phyloP scores from a whole-genome alignment of 2,888 invertebrate species.

The Leptinotarsa tumamoca region DNA sequence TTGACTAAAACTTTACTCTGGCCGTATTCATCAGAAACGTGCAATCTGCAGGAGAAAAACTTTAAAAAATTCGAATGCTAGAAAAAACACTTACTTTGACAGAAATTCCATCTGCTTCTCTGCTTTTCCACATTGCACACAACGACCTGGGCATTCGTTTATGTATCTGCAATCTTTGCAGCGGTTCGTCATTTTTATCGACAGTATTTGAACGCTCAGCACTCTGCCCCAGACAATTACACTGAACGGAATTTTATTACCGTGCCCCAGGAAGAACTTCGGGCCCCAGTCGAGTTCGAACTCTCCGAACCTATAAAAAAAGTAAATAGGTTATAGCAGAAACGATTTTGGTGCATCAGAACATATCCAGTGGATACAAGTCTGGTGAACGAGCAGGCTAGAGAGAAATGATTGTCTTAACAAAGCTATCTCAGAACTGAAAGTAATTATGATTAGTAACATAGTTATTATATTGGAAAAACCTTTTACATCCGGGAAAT shows the following conservation, averaged over 20 bases:
- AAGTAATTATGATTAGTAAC: no score
- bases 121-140: slow-evolving; percentile 7
- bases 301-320: slow-evolving; percentile 33
- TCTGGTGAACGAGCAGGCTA: no score
- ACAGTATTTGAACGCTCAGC: slow-evolving; percentile 33
- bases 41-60: slow-evolving; percentile 26
- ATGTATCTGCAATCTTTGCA: slow-evolving; percentile 29
- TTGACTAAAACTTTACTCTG: slow-evolving; percentile 34
- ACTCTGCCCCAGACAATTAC: slow-evolving; percentile 40
- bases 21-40: slow-evolving; percentile 30
- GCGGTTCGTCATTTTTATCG: slow-evolving; percentile 26
- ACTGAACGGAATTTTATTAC: slow-evolving; percentile 37
- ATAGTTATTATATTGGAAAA: no score
- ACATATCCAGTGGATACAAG: no score
- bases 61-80: background rate
- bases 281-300: slow-evolving; percentile 37
- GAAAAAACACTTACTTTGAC: slow-evolving; percentile 20
- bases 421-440: no score
- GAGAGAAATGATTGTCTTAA: no score
- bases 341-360: background rate
- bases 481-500: background rate
- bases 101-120: slow-evolving; percentile 25
- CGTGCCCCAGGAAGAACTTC: slow-evolving; percentile 33
- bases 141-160: background rate
- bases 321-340: background rate